Conservation (phyloP, 2,797 vertebrate genomes). For the Pitangus sulphuratus region DNA sequence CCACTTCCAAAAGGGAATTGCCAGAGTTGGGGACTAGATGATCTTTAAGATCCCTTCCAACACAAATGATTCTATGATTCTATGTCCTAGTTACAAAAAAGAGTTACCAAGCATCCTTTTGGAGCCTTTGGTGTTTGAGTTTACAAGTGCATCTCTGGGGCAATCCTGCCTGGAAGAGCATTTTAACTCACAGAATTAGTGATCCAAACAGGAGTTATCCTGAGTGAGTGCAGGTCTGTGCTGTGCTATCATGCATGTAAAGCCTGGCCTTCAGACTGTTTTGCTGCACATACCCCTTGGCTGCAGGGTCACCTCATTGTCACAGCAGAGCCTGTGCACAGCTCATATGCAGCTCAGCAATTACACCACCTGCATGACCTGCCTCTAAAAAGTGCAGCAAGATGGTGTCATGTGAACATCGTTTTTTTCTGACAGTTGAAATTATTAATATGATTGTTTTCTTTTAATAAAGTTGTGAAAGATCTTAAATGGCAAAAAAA, state of each 20-base stretch:
- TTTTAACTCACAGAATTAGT: background rate
- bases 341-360: background rate
- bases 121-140: background rate
- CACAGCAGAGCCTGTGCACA: background rate
- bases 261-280: background rate
- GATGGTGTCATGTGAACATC: background rate
- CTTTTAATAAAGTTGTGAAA: background rate
- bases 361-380: background rate
- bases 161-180: background rate
- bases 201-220: background rate
- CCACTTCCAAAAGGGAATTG: background rate
- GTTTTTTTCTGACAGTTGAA: background rate
- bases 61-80: background rate
- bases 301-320: background rate
- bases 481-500: background rate
- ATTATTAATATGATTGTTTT: background rate
- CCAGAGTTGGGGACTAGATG: background rate
- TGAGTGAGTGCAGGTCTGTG: background rate
- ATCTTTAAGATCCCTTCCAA: background rate
- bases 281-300: rapidly evolving
- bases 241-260: rapidly evolving
- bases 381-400: background rate
- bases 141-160: background rate
- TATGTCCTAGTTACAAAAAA: background rate
- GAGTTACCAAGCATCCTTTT: background rate